Base-by-base conservation (phyloP, 2,113 vertebrate species). In the Platanista minor region DNA sequence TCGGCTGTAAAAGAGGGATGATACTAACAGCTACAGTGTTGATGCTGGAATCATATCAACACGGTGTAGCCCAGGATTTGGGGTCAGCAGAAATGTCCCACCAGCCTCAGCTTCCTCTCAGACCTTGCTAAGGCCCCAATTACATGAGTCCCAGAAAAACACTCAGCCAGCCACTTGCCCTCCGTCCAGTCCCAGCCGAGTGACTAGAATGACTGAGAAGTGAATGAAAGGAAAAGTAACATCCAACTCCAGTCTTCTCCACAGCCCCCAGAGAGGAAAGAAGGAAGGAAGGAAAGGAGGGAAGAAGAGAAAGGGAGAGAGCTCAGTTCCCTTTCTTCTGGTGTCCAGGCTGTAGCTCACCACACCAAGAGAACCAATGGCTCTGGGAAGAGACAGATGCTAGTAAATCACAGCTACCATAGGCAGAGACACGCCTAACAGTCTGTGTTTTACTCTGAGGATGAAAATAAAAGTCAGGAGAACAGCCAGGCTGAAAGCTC, bases 401-500 rank as follows among this genome's bases (percentile, higher is more conserved):
- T 36, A 7, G 49, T 36, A 15, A 41, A 54, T 54, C 1, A 0
- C 18, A 85, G n/a, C 71, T 8, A 6, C 20, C 3, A 2, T 5
- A 4, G 49, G 61, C 46, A 54, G 78, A 49, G 20, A 61, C 14
- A 9, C 8, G 23, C 39, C 13, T 20, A 39, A 39, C 41, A 41
- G 11, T 20, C 10, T 18, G 27, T 39, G 14, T 75, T 69, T 75
- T 85, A 61, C 57, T 41, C 77, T 3, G 2, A 62, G 62, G 33
- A 29, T 29, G 62, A 94, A 90, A 91, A 59, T 57, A 59, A 78
- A 59, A 78, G 21, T 83, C 13, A 20, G 43, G 62, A 72, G 29
- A 36, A 36, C 11, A 17, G 41, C 21, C 41, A 36, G 86, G 52
- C 39, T 39, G 31, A 49, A 74, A 74, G 43, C 15, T 36, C 27